Base-by-base conservation (phyloP, 2,113 vertebrate species). In the Toxostoma redivivum region DNA sequence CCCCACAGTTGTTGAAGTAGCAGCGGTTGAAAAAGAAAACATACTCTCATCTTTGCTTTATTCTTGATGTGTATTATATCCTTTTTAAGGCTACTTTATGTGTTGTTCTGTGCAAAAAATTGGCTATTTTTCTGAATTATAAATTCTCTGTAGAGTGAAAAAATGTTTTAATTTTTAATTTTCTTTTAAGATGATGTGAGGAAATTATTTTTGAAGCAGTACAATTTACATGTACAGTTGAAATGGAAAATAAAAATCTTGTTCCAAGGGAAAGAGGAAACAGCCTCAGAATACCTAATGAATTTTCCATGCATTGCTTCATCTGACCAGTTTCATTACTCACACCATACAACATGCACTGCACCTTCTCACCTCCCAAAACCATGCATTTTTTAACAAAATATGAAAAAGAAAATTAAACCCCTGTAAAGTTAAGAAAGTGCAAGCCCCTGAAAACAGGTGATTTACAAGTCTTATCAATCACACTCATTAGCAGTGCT, bases 171-270 rank as follows among this genome's bases (percentile, higher is more conserved):
- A 58, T 74, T 86, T 91, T 80, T 45, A 40, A 23, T 81, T 88
- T 86, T 92, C 31, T 77, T 89, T 81, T 60, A 78, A 62, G 60
- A 81, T 56, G 24, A 62, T 15, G 3, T 15, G 57, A 91, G n/a
- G 40, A 92, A 79, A 72, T 64, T 87, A 21, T n/a, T 90, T 81
- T 56, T 88, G 88, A 93, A 92, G 61, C 60, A 61, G 47, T 60
- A 28, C 10, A 66, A 92, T 64, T 86, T 86, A 83, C 38, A 53
- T 10, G 28, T 78, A 74, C 23, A 60, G 56, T 56, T 79, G 51
- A 93, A 94, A 88, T 65, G 69, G 65, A 94, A 95, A 93, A 73
- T 2, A 53, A 47, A 94, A 90, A 70, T 18, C 53, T 33, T 94
- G 38, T 61, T 92, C 86, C 88, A 93, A 67, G 31, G 72, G 37